phyloP scores from a whole-genome alignment of 2,888 invertebrate species.

The Atrina japonica region DNA sequence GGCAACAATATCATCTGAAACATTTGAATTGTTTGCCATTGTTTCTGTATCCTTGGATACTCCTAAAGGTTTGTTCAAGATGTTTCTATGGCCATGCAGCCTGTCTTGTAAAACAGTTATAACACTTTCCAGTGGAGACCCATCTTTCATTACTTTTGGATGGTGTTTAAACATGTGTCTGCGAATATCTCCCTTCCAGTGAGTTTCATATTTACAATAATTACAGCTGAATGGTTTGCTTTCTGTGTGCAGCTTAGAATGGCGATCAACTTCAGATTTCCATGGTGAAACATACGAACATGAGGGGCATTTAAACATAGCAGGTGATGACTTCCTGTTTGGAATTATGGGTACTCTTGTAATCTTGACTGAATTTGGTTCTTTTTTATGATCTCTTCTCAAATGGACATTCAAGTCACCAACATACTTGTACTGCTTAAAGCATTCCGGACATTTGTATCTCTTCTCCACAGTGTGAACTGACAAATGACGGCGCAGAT shows the following conservation, averaged over 20 bases:
- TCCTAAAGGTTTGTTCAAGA: background rate
- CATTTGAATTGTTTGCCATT: conserved; percentile 12
- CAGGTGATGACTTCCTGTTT: conserved; percentile 67
- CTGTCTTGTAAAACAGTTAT: conserved; percentile 48
- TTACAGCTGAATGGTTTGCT: conserved; percentile 81
- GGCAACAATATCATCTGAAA: background rate
- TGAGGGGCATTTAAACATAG: conserved; percentile 85
- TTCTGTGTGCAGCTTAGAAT: conserved; percentile 81
- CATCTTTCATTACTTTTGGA: conserved; percentile 65
- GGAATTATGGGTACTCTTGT: conserved; percentile 64
- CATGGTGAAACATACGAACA: conserved; percentile 82
- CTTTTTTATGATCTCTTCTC: conserved; percentile 85
- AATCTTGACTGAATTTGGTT: conserved; percentile 60
- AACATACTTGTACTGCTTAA: conserved; percentile 88
- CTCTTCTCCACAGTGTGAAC: conserved; percentile 79
- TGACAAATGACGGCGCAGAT: conserved; percentile 77
- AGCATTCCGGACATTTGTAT: conserved; percentile 83
- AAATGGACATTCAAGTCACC: conserved; percentile 87
- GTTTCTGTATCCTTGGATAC: conserved; percentile 16
- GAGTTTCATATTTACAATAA: conserved; percentile 81
- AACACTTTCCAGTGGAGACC: conserved; percentile 61
- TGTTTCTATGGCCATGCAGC: background rate
- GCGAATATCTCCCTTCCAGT: conserved; percentile 82
- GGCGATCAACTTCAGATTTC: conserved; percentile 82
- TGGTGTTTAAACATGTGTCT: conserved; percentile 82